Evolutionary conservation across 2,888 invertebrate genomes (phyloP).

Genomic region (Perizoma flavofasciatum): DNA sequence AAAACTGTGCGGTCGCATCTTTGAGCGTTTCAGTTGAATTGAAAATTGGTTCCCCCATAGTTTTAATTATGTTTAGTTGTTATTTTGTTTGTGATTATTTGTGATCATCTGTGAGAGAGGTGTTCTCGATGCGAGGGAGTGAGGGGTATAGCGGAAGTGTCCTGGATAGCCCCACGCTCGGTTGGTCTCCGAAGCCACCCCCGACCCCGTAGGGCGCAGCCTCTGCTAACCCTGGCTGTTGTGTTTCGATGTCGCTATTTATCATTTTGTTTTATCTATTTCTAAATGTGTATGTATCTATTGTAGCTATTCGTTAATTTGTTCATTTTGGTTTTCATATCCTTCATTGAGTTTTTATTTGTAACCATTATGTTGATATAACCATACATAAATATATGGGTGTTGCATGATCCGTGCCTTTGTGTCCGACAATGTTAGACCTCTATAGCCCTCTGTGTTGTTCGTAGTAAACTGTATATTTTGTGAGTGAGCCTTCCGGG

Average conservation of each 20-base stretch:
- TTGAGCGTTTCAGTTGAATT: conserved; percentile 66
- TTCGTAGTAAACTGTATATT: conserved; percentile 75
- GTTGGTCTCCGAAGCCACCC: conserved; percentile 76
- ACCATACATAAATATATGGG: conserved; percentile 73
- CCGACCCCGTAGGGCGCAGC: conserved; percentile 79
- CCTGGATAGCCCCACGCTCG: conserved; percentile 79
- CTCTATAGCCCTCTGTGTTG: conserved; percentile 81
- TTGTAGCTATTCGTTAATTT: conserved; percentile 69
- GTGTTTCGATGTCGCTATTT: conserved; percentile 82
- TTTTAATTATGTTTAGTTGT: conserved; percentile 75
- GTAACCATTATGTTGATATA: conserved; percentile 60
- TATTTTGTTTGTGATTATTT: conserved; percentile 79
- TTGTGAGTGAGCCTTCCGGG: conserved; percentile 61
- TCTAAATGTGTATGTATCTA: conserved; percentile 76
- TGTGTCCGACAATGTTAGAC: conserved; percentile 80
- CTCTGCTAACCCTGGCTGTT: conserved; percentile 83
- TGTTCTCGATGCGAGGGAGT: conserved; percentile 84
- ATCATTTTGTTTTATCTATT: conserved; percentile 65
- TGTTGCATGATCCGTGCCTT: conserved; percentile 83
- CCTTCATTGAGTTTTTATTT: conserved; percentile 58
- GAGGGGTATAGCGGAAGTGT: conserved; percentile 83
- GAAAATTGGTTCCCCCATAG: conserved; percentile 66
- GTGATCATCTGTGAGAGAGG: conserved; percentile 83
- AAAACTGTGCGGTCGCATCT: conserved; percentile 59
- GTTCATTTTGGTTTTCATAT: conserved; percentile 54